A percentile compares a stretch with the other conserved stretches of the same genome.
Evolutionary conservation across 2,113 vertebrate genomes (phyloP).

Genomic region (Leptosomus discolor): DNA sequence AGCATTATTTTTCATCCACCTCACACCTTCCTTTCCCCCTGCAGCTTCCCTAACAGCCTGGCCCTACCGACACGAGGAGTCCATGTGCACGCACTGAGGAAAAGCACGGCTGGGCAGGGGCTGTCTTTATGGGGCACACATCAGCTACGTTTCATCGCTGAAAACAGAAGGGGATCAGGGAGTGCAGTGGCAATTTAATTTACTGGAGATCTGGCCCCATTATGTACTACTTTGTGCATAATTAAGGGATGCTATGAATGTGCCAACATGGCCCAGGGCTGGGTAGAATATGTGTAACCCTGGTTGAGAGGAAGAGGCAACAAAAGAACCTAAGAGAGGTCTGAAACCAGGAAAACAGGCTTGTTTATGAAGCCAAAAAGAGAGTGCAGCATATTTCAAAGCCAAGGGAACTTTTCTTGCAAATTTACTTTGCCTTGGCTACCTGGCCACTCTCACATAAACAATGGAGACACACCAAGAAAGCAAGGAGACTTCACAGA

Average conservation of each 20-base stretch:
- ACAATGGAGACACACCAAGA: conserved; percentile 69
- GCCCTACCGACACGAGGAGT: neutral
- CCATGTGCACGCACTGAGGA: neutral
- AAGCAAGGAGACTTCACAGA: conserved; percentile 57
- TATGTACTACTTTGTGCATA: neutral
- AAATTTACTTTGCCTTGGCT: conserved; percentile 60
- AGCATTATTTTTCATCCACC: neutral
- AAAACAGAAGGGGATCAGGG: neutral
- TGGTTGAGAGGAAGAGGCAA: conserved; percentile 33
- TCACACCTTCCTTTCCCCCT: neutral
- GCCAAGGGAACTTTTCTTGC: conserved; percentile 14
- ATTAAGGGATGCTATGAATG: neutral
- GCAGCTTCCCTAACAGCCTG: neutral
- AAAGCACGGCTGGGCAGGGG: neutral
- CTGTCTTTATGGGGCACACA: neutral
- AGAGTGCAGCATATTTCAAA: conserved; percentile 50
- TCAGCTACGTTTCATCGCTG: neutral
- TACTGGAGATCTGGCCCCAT: neutral
- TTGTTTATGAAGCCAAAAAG: conserved; percentile 64
- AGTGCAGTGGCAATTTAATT: neutral
- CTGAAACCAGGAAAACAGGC: conserved; percentile 57
- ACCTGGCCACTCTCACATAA: conserved; percentile 63
- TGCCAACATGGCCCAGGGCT: conserved; percentile 1
- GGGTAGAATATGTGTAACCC: conserved; percentile 22
- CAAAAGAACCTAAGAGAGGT: neutral